Base-by-base conservation (phyloP, 2,888 invertebrate genomes). In the Machimus rusticus region DNA sequence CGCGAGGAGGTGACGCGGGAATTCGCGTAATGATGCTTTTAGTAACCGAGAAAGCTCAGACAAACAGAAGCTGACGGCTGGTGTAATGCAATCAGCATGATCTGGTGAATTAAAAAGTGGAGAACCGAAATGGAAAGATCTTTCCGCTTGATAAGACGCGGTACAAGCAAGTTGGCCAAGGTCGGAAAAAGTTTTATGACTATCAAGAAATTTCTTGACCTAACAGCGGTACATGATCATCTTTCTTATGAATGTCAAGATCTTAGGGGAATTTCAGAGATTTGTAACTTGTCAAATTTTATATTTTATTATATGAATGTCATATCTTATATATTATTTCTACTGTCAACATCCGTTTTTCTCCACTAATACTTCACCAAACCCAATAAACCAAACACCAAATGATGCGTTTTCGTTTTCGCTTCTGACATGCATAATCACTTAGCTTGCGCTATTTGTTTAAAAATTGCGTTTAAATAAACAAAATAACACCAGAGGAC, bases 21-120 rank as follows among this genome's bases (percentile, higher is more conserved):
- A 76, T 39, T 66, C 81, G 28, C 55, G 81, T 81, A 55, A 81
- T 81, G 55, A 55, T 34, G 81, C 31, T 51, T 51, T 81, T 81
- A 81, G 55, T 31, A 51, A 81, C 9, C 46, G 81, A 1, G n/a
- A 81, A 55, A 81, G 51, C 14, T 51, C 51, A 81, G 51, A 9
- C 19, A 76, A 76, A 76, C 76, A 66, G 66, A 66, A 66, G 66
- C 66, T 66, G 66, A 19, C 66, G 28, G 76, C 37, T 76, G 5
- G 37, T 39, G 76, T 16, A 76, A 76, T 76, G 37, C 19, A 37
- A 74, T 74, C 6, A 74, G 4, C 28, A 9, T 66, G 66, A 66
- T 66, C 66, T 66, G 9, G 23, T 8, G 12, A 3, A 66, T 19
- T 23, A 66, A 66, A 66, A 19, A 57, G 19, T 23, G 57, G 57